Evolutionary conservation across 2,797 vertebrate genomes (phyloP), one percentile per base, ranked within the genome.

Genomic region (Galagoides demidoff): DNA sequence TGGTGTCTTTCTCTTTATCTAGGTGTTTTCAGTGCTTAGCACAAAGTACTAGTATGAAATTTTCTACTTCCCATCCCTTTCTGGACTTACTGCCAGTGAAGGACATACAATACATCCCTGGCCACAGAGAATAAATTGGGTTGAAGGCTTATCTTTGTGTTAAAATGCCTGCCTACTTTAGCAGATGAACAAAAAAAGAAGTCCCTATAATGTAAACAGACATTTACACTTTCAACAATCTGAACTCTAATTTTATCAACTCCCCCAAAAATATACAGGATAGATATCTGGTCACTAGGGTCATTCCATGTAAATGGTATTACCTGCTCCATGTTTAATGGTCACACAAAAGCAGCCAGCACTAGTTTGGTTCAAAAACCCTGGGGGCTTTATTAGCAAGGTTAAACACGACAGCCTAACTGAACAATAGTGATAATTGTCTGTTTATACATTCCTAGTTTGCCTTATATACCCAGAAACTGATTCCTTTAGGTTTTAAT

Each of bases 391-490:
- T 71, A 84, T 74, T 73, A 82, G 64, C 55, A 87, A 85, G 52
- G 64, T 64, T 37, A 17, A 61, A 13, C n/a, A 63, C 7, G 45
- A 79, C 13, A 59, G 90, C 29, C n/a, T 29, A 70, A n/a, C 20
- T 88, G 78, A 88, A 77, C 55, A 63, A 11, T 43, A 45, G 14
- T 34, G 74, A 23, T 64, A 85, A 88, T 74, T 37, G 73, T 19
- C 66, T 37, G 77, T 23, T 88, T 85, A 70, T 68, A 49, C n/a
- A 61, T 71, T 76, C 29, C 43, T 25, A 25, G 52, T 19, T 74
- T 76, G 88, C 73, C 19, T 6, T 61, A 29, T 77, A 87, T 4
- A 83, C 92, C 68, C 87, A 92, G 94, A 96, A 96, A 93, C 31
- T 9, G 66, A 81, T 73, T 91, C 78, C 71, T 31, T 6, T 31